phyloP scores from a whole-genome alignment of 2,113 vertebrate species.

The Malaclemys terrapin region DNA sequence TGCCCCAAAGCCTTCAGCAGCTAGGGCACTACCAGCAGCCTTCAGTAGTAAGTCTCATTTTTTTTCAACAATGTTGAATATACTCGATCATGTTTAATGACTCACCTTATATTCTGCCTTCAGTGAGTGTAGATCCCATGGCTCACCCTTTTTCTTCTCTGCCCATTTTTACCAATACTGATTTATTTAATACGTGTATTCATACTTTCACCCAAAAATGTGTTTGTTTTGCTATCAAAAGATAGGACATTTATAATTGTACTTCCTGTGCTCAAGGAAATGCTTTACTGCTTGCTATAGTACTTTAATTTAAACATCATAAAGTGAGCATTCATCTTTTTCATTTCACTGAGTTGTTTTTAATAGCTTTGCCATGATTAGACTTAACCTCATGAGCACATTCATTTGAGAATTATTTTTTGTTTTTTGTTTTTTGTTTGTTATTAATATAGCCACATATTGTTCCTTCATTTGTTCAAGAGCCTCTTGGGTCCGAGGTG shows the following conservation, averaged over 20 bases:
- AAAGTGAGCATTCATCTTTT: neutral
- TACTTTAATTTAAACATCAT: neutral
- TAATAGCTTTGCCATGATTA: neutral
- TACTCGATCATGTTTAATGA: rapidly evolving
- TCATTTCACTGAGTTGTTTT: neutral
- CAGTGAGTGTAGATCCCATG: rapidly evolving
- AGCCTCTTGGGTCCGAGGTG: slow-evolving; percentile 24
- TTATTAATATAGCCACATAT: slow-evolving; percentile 66
- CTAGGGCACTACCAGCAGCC: slow-evolving; percentile 84
- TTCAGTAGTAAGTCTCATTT: slow-evolving; percentile 82
- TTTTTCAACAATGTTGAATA: rapidly evolving
- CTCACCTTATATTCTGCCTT: neutral
- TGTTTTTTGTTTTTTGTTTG: neutral
- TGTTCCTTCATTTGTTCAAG: slow-evolving; percentile 62
- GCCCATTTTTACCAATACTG: rapidly evolving
- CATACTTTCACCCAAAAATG: neutral
- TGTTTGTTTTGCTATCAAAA: neutral
- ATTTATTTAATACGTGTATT: neutral
- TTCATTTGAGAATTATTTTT: neutral
- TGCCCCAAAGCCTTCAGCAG: slow-evolving; percentile 79
- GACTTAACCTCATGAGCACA: rapidly evolving
- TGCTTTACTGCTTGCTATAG: neutral
- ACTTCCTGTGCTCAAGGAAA: neutral
- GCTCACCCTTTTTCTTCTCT: rapidly evolving
- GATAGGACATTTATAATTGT: neutral